Conservation (phyloP, 2,797 vertebrate species). For the Phaenicophaeus curvirostris region DNA sequence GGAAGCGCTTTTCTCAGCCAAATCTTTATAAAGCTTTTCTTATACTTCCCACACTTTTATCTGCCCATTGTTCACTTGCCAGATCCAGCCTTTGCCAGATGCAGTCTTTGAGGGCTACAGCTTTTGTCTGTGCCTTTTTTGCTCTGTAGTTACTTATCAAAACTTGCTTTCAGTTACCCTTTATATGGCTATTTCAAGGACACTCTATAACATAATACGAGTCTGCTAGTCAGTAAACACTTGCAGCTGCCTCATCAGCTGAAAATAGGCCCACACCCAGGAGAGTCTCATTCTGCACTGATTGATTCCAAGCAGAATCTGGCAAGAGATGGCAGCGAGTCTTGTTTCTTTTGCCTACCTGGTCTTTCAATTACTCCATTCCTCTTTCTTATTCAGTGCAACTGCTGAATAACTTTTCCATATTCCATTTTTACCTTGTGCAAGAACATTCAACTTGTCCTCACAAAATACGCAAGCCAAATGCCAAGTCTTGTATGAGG, state of each 20-base stretch:
- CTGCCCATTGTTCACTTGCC: neutral
- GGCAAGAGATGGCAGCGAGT: neutral
- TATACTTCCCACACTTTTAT: neutral
- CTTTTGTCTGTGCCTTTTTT: neutral
- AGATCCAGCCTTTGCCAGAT: neutral
- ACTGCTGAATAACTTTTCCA: neutral
- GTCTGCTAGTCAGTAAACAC: neutral
- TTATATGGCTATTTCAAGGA: neutral
- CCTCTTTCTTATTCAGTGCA: neutral
- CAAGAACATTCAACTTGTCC: neutral
- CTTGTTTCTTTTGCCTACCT: neutral
- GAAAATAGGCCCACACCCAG: neutral
- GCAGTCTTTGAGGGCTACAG: neutral
- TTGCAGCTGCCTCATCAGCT: neutral
- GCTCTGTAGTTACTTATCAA: neutral
- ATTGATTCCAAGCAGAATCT: neutral
- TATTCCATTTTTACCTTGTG: neutral
- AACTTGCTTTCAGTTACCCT: neutral
- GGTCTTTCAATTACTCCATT: neutral
- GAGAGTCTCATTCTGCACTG: neutral
- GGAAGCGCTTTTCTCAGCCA: slow-evolving; percentile 28
- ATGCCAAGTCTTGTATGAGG: neutral
- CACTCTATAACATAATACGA: neutral
- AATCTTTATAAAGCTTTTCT: neutral
- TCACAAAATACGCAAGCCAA: neutral